Evolutionary conservation across 2,888 invertebrate species (phyloP), one percentile per base, ranked within the genome.

Genomic region (Oxystoma pomonae): DNA sequence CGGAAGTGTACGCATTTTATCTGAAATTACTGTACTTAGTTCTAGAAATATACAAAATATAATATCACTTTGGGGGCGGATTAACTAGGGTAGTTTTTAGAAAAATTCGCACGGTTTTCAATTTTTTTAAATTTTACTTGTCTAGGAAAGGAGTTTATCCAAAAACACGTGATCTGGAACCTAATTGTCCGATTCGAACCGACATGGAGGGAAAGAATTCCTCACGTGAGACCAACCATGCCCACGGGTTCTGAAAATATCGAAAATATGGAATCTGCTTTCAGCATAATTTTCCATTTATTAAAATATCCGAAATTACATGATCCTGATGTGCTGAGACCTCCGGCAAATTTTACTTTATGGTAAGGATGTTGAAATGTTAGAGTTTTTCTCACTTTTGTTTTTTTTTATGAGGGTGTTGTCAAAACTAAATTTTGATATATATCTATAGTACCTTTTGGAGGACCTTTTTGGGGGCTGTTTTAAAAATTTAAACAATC

Each of bases 161-260:
- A 73, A 62, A 74, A 72, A 49, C 75, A 76, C 52, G 72, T 77
- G 16, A 68, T 81, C 21, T 75, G 78, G 64, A 64, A 71, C 53
- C 59, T 82, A n/a, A 65, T 81, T 16, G 66, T 71, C 7, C 73
- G 78, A 70, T 71, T 81, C 68, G 75, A 76, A 65, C 76, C 77
- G 17, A 69, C 71, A 50, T 77, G 76, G 69, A 73, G 68, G n/a
- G 67, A 66, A 5, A 68, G 74, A 63, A 62, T 63, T 57, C 66
- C 64, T 1, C 66, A 67, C 57, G 61, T 49, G 9, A 68, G 68
- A 3, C 71, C 74, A 18, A 7, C 63, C 64, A 0, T 67, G 69
- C 65, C 59, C 16, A 16, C 16, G 2, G 61, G 57, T 56, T 16
- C 21, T 1, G 61, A 65, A 22, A 55, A 69, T 56, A 65, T 59